phyloP scores from a whole-genome alignment of 2,113 vertebrate species.

The Chaetodon trifascialis region DNA sequence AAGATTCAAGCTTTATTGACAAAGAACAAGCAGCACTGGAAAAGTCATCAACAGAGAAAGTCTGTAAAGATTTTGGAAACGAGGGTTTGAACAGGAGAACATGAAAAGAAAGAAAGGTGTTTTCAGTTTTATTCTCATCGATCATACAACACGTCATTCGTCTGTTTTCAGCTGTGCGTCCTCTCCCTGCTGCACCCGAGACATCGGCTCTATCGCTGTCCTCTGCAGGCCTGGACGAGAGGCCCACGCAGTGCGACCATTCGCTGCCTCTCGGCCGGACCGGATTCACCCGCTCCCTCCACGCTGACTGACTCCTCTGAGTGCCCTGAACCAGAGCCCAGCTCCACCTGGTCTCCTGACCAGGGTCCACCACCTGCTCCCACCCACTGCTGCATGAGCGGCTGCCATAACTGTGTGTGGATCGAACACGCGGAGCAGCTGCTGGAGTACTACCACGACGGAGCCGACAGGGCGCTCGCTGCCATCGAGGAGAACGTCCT shows the following conservation, averaged over 20 bases:
- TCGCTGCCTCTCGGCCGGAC: neutral
- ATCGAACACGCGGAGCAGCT: slow-evolving; percentile 88
- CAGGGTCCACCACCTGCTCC: slow-evolving; percentile 79
- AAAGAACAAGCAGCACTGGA: neutral
- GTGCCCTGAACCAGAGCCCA: accelerated
- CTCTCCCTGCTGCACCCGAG: slow-evolving; percentile 28
- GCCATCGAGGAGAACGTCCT: slow-evolving; percentile 88
- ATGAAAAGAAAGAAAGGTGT: neutral
- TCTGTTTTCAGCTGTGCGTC: slow-evolving; percentile 53
- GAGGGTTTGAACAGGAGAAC: no score
- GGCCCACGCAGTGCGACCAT: neutral
- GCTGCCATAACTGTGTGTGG: slow-evolving; percentile 96
- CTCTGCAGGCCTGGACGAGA: neutral
- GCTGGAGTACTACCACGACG: slow-evolving; percentile 85
- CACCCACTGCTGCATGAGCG: slow-evolving; percentile 93
- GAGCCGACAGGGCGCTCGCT: slow-evolving; percentile 83
- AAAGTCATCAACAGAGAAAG: neutral
- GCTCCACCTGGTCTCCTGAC: slow-evolving; percentile 22
- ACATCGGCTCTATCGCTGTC: accelerated
- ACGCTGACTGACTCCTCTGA: accelerated
- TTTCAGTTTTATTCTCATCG: no score
- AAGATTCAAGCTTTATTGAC: neutral
- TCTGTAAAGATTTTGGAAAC: neutral
- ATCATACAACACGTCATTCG: neutral
- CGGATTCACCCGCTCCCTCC: neutral